Conservation (phyloP, 1,140 invertebrate genomes). For the Penaeus indicus region DNA sequence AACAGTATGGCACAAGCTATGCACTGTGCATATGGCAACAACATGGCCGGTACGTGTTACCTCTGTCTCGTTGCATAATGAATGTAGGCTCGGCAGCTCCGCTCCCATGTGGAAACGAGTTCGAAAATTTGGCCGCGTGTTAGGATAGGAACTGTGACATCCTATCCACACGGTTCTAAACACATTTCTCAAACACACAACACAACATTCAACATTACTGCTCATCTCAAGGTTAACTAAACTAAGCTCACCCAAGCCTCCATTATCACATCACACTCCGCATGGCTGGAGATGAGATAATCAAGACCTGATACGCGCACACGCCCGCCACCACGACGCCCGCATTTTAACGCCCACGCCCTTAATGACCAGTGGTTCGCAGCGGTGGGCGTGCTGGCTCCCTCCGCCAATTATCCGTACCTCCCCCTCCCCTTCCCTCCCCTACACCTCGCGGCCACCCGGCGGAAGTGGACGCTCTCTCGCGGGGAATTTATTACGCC, state of each 20-base stretch:
- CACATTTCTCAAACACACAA: no score
- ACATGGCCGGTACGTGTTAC: conserved; percentile 63
- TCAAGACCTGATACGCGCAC: no score
- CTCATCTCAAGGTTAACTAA: no score
- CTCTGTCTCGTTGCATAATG: background rate
- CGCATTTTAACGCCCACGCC: conserved; percentile 44
- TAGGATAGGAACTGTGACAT: no score
- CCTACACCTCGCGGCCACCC: background rate
- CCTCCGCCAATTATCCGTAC: conserved; percentile 53
- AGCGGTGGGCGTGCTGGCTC: conserved; percentile 54
- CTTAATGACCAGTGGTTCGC: conserved; percentile 51
- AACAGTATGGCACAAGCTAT: conserved; percentile 65
- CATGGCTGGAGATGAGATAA: no score
- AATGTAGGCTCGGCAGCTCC: background rate
- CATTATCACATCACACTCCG: no score
- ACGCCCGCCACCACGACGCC: background rate
- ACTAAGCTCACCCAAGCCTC: no score
- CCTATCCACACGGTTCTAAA: no score
- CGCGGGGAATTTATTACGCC: no score
- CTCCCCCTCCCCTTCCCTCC: background rate
- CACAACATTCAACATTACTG: no score
- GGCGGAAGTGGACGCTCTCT: background rate
- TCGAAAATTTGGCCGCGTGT: background rate
- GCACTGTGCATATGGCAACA: conserved; percentile 65
- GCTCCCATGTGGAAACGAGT: background rate